Conservation (phyloP, 2,888 invertebrate genomes). For the Meganola albula region DNA sequence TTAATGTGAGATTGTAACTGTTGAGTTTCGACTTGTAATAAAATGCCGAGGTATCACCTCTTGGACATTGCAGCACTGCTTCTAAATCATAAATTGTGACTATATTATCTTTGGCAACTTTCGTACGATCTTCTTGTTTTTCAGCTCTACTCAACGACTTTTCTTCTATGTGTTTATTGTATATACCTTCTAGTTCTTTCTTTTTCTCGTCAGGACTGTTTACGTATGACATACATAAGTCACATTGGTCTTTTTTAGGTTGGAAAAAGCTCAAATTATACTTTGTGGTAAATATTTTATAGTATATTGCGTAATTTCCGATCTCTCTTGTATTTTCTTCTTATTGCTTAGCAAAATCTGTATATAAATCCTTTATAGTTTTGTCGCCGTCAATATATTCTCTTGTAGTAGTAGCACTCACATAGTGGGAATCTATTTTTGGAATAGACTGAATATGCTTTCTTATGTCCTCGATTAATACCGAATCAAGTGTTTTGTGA, state of each 20-base stretch:
- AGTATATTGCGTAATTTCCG: conserved; percentile 25
- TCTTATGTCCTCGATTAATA: too few species aligned
- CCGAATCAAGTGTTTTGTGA: too few species aligned
- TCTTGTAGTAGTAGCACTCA: too few species aligned
- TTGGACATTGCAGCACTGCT: conserved; percentile 3
- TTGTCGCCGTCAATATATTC: too few species aligned
- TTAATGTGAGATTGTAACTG: not conserved
- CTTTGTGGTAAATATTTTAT: conserved; percentile 16
- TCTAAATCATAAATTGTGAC: too few species aligned
- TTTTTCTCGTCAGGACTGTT: conserved; percentile 15
- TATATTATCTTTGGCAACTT: too few species aligned
- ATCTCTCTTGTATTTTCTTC: too few species aligned
- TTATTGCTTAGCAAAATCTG: too few species aligned
- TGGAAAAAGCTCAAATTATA: conserved; percentile 21
- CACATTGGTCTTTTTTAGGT: conserved; percentile 27
- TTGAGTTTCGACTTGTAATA: conserved; percentile 1
- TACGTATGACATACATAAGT: conserved; percentile 18
- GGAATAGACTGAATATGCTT: too few species aligned
- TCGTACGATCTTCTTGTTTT: not conserved
- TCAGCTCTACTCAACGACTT: conserved; percentile 16
- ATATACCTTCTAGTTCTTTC: conserved; percentile 8
- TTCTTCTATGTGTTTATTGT: conserved; percentile 20
- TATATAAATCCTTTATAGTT: too few species aligned
- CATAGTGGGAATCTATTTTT: too few species aligned
- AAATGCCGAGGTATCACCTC: not conserved